Evolutionary conservation across 2,797 vertebrate genomes (phyloP).

Genomic region (Rhabdomys pumilio): DNA sequence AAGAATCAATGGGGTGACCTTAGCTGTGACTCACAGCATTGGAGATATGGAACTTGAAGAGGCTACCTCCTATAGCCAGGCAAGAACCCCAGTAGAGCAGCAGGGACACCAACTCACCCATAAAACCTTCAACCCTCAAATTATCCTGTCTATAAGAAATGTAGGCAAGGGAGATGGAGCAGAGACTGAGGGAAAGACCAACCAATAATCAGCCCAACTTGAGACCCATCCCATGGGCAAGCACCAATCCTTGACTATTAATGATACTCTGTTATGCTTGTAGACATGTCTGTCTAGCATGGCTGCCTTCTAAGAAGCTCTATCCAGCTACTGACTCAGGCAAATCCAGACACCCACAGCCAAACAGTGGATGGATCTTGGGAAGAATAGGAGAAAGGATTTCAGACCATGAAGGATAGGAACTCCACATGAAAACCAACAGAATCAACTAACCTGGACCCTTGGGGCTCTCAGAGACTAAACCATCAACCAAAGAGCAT

Average conservation of each 20-base stretch:
- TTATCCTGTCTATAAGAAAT: neutral
- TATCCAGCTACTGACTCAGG: neutral
- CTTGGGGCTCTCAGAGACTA: neutral
- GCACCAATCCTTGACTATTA: neutral
- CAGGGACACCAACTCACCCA: neutral
- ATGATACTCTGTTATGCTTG: neutral
- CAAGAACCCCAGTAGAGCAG: neutral
- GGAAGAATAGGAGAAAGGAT: neutral
- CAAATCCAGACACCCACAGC: neutral
- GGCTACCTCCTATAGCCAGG: neutral
- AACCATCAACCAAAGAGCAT: too few species aligned
- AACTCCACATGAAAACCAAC: neutral
- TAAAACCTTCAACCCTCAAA: neutral
- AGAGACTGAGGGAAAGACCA: neutral
- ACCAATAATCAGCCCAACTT: too few species aligned
- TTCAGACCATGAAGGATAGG: neutral
- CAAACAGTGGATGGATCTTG: neutral
- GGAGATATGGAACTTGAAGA: neutral
- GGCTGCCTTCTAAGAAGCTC: neutral
- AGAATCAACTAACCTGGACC: neutral
- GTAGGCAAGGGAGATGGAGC: neutral
- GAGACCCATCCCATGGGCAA: neutral
- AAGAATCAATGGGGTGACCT: neutral
- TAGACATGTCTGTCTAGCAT: neutral
- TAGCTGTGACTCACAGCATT: neutral